Conservation (phyloP, 2,888 invertebrate species). For the Germaria angustata region DNA sequence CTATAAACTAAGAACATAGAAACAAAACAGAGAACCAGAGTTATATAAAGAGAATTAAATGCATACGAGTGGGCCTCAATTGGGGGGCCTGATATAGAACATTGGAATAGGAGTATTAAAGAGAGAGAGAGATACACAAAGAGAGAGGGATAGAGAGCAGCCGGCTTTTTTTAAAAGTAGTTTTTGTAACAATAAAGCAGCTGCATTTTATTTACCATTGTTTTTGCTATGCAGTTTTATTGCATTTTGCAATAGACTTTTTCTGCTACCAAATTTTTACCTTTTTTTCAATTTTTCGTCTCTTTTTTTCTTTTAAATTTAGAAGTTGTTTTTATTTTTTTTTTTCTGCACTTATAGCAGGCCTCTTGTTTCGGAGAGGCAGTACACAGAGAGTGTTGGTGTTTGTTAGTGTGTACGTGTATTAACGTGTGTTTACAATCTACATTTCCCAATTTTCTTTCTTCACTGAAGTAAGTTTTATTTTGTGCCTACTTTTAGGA, state of each 20-base stretch:
- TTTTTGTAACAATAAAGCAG: neutral
- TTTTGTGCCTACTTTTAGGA: conserved; percentile 56
- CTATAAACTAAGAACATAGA: conserved; percentile 4
- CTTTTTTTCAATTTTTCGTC: conserved; percentile 66
- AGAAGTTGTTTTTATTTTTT: neutral
- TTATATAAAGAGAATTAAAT: conserved; percentile 22
- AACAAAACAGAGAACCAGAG: conserved; percentile 15
- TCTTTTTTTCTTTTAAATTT: conserved; percentile 72
- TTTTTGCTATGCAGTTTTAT: conserved; percentile 65
- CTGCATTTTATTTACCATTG: conserved; percentile 36
- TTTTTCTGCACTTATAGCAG: conserved; percentile 18
- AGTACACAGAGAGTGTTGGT: conserved; percentile 7
- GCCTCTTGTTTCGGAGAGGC: conserved; percentile 33
- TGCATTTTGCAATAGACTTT: conserved; percentile 72
- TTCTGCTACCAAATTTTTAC: conserved; percentile 68
- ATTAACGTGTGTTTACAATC: too few species aligned
- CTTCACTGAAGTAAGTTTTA: conserved; percentile 15
- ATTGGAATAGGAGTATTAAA: neutral
- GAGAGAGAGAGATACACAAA: too few species aligned
- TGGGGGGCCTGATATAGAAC: neutral
- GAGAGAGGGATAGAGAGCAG: conserved; percentile 26
- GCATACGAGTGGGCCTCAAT: conserved; percentile 57
- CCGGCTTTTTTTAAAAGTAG: conserved; percentile 64
- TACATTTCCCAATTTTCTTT: conserved; percentile 4
- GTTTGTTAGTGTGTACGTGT: neutral